These are phyloP conservation scores for Morpho helenor DNA, from an alignment of 2,888 invertebrate genomes.

Conservation along the genomic window DNA sequence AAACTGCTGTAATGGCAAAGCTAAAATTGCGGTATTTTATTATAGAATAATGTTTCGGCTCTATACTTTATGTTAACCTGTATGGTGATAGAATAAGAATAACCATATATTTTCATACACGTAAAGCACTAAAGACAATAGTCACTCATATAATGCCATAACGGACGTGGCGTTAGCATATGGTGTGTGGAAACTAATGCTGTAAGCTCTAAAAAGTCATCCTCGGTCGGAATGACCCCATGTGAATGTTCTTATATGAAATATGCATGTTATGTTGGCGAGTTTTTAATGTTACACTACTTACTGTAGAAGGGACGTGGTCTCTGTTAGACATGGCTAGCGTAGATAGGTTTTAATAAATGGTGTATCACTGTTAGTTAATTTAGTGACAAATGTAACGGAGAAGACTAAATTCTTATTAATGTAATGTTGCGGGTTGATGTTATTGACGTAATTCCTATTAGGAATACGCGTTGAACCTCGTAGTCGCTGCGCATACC, in stretches of 20 bases:
- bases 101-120: too few species aligned
- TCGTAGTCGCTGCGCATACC: background rate
- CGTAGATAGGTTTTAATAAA: conserved; percentile 72
- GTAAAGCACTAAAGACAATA: too few species aligned
- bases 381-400: conserved; percentile 74
- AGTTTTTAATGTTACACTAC: conserved; percentile 68
- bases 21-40: too few species aligned
- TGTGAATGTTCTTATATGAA: conserved; percentile 27
- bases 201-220: conserved; percentile 4
- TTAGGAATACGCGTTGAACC: conserved; percentile 39
- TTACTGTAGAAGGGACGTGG: conserved; percentile 68
- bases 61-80: too few species aligned
- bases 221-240: conserved; percentile 22
- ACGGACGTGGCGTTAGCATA: background rate
- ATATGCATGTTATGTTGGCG: conserved; percentile 42
- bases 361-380: conserved; percentile 63
- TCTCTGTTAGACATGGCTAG: conserved; percentile 75
- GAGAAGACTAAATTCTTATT: conserved; percentile 77
- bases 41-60: too few species aligned
- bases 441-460: conserved; percentile 66
- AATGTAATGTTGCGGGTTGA: conserved; percentile 74
- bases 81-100: too few species aligned
- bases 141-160: too few species aligned
- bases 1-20: too few species aligned
- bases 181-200: background rate